A percentile compares a stretch with the other conserved stretches of the same genome.
Conservation (phyloP, 2,113 vertebrate genomes). For the Oryzias javanicus region DNA sequence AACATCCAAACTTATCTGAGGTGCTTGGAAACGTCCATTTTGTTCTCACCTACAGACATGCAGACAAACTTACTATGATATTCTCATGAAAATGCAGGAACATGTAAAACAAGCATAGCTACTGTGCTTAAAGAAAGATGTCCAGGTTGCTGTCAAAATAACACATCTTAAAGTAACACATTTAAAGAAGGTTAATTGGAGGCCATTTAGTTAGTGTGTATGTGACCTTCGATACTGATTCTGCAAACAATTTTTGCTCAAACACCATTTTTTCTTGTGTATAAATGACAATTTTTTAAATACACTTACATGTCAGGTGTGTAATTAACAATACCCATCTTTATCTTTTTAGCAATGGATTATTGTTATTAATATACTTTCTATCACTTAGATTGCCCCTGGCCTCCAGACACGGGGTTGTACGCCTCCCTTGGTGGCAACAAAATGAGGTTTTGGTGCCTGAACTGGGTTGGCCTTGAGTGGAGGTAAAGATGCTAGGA, state of each 20-base stretch:
- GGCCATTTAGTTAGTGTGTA: too few relatives aligned
- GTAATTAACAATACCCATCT: not conserved
- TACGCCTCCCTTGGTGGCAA: conserved; percentile 85
- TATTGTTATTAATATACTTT: not conserved
- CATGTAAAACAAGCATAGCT: too few relatives aligned
- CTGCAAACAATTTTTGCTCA: too few relatives aligned
- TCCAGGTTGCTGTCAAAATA: too few relatives aligned
- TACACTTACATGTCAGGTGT: not conserved
- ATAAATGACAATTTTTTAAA: not conserved
- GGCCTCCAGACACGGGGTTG: conserved; percentile 92
- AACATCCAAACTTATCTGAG: conserved; percentile 4
- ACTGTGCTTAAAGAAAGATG: too few relatives aligned
- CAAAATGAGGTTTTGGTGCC: conserved; percentile 90
- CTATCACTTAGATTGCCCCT: conserved; percentile 79
- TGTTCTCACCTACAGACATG: not conserved
- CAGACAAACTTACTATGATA: not conserved
- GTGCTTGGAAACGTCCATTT: conserved; percentile 3
- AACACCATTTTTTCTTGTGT: too few relatives aligned
- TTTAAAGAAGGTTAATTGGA: too few relatives aligned
- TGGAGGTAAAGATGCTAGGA: conserved; percentile 60
- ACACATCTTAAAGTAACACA: too few relatives aligned
- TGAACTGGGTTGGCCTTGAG: conserved; percentile 76
- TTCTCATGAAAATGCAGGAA: too few relatives aligned
- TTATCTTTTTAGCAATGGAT: not conserved
- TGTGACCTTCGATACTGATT: too few relatives aligned